Evolutionary conservation across 2,888 invertebrate genomes (phyloP), one percentile per base, ranked within the genome.

Genomic region (Labia minor): DNA sequence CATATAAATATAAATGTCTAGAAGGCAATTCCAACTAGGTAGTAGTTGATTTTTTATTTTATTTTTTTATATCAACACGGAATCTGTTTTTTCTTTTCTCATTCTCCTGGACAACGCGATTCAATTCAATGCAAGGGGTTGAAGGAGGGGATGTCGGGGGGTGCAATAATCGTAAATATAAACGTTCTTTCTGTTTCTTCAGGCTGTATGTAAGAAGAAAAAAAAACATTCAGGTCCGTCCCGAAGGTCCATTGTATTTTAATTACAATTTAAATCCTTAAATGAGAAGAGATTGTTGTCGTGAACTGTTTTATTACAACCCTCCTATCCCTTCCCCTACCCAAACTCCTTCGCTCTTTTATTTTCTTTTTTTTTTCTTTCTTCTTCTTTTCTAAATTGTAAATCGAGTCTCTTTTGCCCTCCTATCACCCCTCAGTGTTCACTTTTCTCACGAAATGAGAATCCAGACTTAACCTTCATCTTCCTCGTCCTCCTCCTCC

Each of bases 211-310:
- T 26, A 26, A 26, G 4, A 26, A 26, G 4, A 49, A 4, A 49
- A 49, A 49, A 49, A 49, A 16, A n/a, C 49, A 4, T 49, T 49
- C 6, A 14, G 16, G 49, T 49, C 49, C 49, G 49, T 49, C 49
- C 49, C 49, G 3, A 14, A 49, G 49, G 49, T 49, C 49, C 49
- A 49, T 49, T 49, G 49, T 49, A 49, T 49, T 49, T 49, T 49
- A 49, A 49, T 49, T 49, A 49, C 49, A 49, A 49, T 49, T 49
- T 49, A 49, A 49, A 49, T 49, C 49, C 49, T 11, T 49, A 49
- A 49, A 49, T 49, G 49, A 49, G 49, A 49, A 49, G 49, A 49
- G 49, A 49, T 49, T 49, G 49, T 49, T 49, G 49, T 49, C 49
- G 49, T 49, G 49, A 49, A 49, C 49, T 49, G 49, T 49, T 49